Evolutionary conservation across 2,888 invertebrate species (phyloP), one percentile per base, ranked within the genome.

Genomic region (Bembecia ichneumoniformis): DNA sequence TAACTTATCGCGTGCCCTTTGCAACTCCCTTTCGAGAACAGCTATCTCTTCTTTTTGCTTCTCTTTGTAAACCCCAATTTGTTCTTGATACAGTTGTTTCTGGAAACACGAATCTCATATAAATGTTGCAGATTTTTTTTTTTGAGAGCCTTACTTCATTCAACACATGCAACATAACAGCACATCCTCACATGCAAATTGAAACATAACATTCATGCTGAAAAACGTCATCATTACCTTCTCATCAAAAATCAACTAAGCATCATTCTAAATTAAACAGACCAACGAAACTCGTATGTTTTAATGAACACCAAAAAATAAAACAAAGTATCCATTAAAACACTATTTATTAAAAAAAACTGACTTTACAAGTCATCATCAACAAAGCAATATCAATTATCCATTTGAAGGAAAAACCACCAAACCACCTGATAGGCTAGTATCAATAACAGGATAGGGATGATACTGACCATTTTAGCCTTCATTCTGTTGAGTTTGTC

Each of bases 401-500:
- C 83, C 76, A 73, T 74, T 52, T 71, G 71, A 52, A 87, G 77
- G 62, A 77, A 86, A 66, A 77, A 78, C 84, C 84, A 87, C 87
- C 88, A 88, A 72, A 82, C 73, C 52, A 84, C 63, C 68, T 88
- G 88, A 70, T 87, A 87, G 52, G 78, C 66, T 62, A 87, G 68
- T 68, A 88, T 74, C 69, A 87, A 75, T 55, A 77, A 71, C 75
- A 87, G 71, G 66, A 84, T 51, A 56, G 87, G 86, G 63, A 76
- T 62, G 55, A 81, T 81, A 89, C 91, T 90, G 87, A 94, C 94
- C 93, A 94, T 94, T 89, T 93, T 93, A 48, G 90, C 88, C 72
- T 94, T 95, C 90, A 94, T 92, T 74, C 92, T 90, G 64, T 92
- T 92, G 64, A 95, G 78, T 78, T 94, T 94, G 57, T 89, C 89